Conservation (phyloP, 2,113 vertebrate genomes). For the Lathamus discolor region DNA sequence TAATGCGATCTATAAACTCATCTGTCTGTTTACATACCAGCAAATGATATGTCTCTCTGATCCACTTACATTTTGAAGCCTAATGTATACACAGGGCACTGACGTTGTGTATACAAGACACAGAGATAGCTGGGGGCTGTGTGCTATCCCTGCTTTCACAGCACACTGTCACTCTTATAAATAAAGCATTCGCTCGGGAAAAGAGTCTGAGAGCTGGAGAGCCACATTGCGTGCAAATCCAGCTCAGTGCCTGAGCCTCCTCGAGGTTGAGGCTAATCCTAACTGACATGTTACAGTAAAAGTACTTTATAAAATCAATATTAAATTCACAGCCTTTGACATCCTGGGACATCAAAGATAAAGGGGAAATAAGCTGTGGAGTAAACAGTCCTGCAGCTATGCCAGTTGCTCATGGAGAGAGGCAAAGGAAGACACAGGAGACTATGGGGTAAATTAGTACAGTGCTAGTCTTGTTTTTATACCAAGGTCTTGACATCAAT, state of each 20-base stretch:
- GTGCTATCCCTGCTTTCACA: conserved; percentile 76
- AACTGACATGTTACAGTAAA: conserved; percentile 98
- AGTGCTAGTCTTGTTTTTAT: conserved; percentile 88
- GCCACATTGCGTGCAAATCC: conserved; percentile 93
- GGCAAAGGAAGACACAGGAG: conserved; percentile 70
- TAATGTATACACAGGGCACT: conserved; percentile 80
- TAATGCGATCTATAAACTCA: conserved; percentile 86
- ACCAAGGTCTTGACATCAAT: conserved; percentile 89
- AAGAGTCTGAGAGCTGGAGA: conserved; percentile 74
- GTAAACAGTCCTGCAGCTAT: conserved; percentile 87
- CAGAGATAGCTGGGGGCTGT: conserved; percentile 76
- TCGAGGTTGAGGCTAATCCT: conserved; percentile 85
- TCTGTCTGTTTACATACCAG: conserved; percentile 89
- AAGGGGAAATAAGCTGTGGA: conserved; percentile 87
- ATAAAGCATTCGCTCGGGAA: conserved; percentile 80
- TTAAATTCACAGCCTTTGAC: conserved; percentile 96
- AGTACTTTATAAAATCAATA: conserved; percentile 99
- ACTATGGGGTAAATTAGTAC: conserved; percentile 77
- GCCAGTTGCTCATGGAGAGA: conserved; percentile 74
- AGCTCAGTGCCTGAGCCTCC: conserved; percentile 82
- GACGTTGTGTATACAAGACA: conserved; percentile 77
- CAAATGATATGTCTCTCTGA: conserved; percentile 81
- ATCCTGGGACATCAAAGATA: conserved; percentile 88
- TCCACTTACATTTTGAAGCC: conserved; percentile 82
- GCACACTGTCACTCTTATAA: conserved; percentile 83